Conservation (phyloP, 2,888 invertebrate genomes). For the Prosopocoilus inquinatus region DNA sequence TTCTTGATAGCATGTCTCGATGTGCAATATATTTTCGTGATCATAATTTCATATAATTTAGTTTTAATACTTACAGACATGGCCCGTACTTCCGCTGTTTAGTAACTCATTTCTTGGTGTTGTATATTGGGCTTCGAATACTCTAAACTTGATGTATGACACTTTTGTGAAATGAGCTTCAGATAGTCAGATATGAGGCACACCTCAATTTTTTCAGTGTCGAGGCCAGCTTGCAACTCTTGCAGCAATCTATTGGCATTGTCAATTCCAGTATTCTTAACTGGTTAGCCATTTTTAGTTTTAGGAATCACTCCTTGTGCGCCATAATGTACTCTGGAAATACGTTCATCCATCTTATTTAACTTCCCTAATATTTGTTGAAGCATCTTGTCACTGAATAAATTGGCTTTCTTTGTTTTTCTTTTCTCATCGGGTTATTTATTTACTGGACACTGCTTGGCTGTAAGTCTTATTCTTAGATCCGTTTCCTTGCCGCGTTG, state of each 20-base stretch:
- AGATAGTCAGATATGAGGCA: neutral
- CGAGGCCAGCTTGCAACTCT: neutral
- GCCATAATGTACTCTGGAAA: neutral
- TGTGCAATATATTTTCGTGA: slow-evolving; percentile 19
- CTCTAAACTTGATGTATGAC: neutral
- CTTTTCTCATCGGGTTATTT: neutral
- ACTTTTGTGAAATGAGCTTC: neutral
- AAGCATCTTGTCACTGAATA: neutral
- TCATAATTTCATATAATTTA: slow-evolving; percentile 9
- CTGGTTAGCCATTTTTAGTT: neutral
- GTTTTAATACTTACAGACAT: slow-evolving; percentile 16
- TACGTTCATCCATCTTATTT: neutral
- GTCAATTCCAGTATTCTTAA: neutral
- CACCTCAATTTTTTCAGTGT: neutral
- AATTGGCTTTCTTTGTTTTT: neutral
- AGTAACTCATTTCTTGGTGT: neutral
- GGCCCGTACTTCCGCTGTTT: neutral
- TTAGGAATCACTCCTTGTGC: neutral
- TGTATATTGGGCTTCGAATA: neutral
- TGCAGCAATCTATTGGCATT: slow-evolving; percentile 1
- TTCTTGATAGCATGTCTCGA: slow-evolving; percentile 20
- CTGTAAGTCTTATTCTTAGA: neutral
- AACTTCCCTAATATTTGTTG: neutral
- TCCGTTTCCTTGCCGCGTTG: neutral
- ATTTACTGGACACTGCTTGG: neutral